Evolutionary conservation across 1,140 invertebrate species (phyloP), one percentile per base, ranked within the genome.

Genomic region (Harpegnathos saltator): DNA sequence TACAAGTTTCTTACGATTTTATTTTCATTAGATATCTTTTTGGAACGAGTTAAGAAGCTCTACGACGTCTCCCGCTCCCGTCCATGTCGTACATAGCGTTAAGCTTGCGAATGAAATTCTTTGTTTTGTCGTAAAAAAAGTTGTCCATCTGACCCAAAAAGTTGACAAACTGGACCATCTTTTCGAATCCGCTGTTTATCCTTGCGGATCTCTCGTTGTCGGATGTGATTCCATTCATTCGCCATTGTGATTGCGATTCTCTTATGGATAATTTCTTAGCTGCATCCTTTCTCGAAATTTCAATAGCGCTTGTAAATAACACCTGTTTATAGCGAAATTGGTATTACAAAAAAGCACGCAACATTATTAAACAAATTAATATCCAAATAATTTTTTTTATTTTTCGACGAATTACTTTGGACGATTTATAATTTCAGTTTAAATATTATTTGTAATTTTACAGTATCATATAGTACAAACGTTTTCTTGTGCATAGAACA

Each of bases 91-190:
- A 93, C 14, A 91, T 82, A 1, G 86, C 72, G 50, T 92, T 89
- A 9, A 93, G 75, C 69, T 90, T 92, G 65, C 83, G 88, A 24
- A 93, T 85, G 7, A 93, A 52, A 22, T 69, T 89, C 50, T 85
- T 92, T 1, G 92, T 86, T 52, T 89, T 88, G 11, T 92, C 91
- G 0, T 85, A 88, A 29, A 93, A 84, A 54, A 92, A 93, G 72
- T 89, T 88, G 50, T 93, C 90, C 33, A 93, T 73, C 83, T 92
- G 90, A 14, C 89, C 90, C 11, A 93, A 78, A n/a, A 93, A 75
- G 63, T 90, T 92, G 7, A 93, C 82, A 7, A 92, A 85, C 68
- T 92, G 86, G 58, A 93, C 90, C 66, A 93, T 87, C 72, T 86
- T 91, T 44, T 93, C 91, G 33, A 93, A 92, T 72, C 86, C 85